phyloP scores from a whole-genome alignment of 2,888 invertebrate genomes.

The Chymomyza amoena region DNA sequence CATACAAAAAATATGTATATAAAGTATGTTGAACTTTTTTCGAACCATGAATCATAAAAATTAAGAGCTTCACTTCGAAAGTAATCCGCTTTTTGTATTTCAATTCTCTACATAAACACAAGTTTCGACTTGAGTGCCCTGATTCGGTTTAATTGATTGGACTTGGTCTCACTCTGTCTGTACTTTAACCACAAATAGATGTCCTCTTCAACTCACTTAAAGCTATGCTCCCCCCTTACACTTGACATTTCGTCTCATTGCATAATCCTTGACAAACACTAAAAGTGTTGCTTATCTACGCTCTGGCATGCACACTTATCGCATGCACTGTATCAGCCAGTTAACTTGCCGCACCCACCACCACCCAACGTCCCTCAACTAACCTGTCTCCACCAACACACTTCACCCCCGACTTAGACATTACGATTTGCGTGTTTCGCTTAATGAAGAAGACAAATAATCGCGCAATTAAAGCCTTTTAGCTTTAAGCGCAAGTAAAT shows the following conservation, averaged over 20 bases:
- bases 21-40: too few species aligned
- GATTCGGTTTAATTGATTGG: not conserved
- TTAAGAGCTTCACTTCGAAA: too few species aligned
- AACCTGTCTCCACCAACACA: not conserved
- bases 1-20: too few species aligned
- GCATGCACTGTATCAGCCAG: conserved; percentile 45
- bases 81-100: not conserved
- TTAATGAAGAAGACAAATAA: conserved; percentile 77
- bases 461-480: conserved; percentile 77
- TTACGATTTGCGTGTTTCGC: conserved; percentile 75
- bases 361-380: conserved; percentile 6
- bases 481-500: conserved; percentile 76
- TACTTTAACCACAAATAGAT: not conserved
- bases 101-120: not conserved
- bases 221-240: not conserved
- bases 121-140: not conserved
- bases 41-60: too few species aligned
- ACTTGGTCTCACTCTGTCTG: not conserved
- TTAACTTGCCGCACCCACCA: conserved; percentile 4
- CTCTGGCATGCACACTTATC: conserved; percentile 33
- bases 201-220: not conserved
- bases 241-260: not conserved
- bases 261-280: not conserved
- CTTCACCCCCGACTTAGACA: conserved; percentile 31
- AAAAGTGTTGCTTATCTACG: not conserved